These are phyloP conservation scores for Parambassis ranga DNA, from an alignment of 2,797 vertebrate species.

Conservation along the genomic window DNA sequence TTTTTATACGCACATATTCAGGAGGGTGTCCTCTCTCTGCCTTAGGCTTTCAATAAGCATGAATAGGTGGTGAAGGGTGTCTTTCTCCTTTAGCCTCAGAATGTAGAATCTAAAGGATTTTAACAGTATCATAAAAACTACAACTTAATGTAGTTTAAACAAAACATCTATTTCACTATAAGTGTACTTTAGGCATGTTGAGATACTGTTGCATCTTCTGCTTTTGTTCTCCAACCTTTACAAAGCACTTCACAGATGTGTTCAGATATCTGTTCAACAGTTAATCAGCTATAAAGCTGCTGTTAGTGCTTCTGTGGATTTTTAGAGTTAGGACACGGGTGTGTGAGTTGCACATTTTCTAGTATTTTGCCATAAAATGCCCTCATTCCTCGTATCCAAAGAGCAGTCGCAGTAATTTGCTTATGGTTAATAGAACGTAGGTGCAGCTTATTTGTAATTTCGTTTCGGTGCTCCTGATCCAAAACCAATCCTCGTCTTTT, in stretches of 20 bases:
- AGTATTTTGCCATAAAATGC: neutral
- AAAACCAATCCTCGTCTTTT: slow-evolving; percentile 34
- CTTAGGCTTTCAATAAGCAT: too few species aligned
- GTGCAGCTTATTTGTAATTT: slow-evolving; percentile 45
- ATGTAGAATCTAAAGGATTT: too few species aligned
- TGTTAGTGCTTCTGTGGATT: neutral
- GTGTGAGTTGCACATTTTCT: neutral
- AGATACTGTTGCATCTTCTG: neutral
- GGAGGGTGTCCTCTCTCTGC: too few species aligned
- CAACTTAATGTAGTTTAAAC: too few species aligned
- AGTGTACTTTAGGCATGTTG: too few species aligned
- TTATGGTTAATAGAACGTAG: slow-evolving; percentile 19
- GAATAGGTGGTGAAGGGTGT: too few species aligned
- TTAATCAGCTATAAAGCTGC: neutral
- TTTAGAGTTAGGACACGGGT: neutral
- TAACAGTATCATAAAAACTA: too few species aligned
- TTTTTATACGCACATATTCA: too few species aligned
- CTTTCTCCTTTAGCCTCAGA: too few species aligned
- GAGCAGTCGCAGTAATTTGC: slow-evolving; percentile 16
- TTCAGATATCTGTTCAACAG: neutral
- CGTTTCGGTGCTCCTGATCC: neutral
- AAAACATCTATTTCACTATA: too few species aligned
- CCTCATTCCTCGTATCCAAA: neutral
- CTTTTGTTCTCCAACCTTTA: neutral
- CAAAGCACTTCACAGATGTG: neutral